Percentiles rank a stretch among this genome's conserved stretches.
Evolutionary conservation across 2,113 vertebrate species (phyloP).

Genomic region (Eurystomus gularis): DNA sequence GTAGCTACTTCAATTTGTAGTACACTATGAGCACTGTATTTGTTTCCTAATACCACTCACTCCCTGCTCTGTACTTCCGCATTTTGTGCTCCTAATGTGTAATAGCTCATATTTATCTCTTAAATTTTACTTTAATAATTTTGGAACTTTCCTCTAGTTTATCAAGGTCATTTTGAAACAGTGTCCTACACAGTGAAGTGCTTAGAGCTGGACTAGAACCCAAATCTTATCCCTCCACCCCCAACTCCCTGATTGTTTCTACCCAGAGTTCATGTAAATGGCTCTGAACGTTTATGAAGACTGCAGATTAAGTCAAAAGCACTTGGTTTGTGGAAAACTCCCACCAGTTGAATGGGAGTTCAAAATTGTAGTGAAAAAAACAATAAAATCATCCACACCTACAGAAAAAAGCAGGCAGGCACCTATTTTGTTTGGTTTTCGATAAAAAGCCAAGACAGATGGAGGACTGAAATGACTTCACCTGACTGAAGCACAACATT

Average conservation of each 20-base stretch:
- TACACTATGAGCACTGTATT: not conserved
- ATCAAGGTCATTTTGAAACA: not conserved
- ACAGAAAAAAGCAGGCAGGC: not conserved
- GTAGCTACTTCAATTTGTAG: not conserved
- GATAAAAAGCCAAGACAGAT: not conserved
- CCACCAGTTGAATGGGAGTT: not conserved
- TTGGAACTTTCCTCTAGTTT: not conserved
- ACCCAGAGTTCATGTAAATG: not conserved
- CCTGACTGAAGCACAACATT: not conserved
- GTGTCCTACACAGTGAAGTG: not conserved
- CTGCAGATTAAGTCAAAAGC: not conserved
- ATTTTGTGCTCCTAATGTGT: not conserved
- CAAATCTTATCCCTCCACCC: not conserved
- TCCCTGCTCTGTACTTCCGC: not conserved
- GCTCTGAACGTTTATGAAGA: not conserved
- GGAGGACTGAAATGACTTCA: not conserved
- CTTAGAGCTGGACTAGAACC: not conserved
- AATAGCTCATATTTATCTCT: not conserved
- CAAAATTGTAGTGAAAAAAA: not conserved
- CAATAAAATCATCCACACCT: not conserved
- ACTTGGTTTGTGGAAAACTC: not conserved
- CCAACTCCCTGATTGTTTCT: not conserved
- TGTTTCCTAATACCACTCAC: not conserved
- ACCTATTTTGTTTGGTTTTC: not conserved
- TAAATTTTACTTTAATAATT: not conserved